Evolutionary conservation across 2,113 vertebrate species (phyloP), one percentile per base, ranked within the genome.

Genomic region (Maccullochella peelii): DNA sequence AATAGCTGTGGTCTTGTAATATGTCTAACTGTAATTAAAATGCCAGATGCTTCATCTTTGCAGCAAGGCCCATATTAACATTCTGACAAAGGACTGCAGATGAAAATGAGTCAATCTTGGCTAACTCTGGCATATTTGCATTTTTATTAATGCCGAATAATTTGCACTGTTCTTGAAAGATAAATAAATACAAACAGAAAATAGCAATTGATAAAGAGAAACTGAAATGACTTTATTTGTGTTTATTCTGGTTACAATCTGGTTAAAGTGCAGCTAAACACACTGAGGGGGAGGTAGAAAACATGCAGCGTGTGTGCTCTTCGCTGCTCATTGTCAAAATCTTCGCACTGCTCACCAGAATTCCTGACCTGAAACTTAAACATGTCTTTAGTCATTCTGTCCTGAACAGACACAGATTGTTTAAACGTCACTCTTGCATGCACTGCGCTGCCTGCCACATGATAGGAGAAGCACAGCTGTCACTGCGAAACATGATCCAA

Each of bases 71-170:
- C 6, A 36, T 79, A 77, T 79, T 79, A 61, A 63, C 49, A 79
- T 77, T 82, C 78, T 77, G 66, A 63, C 30, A 75, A 67, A 84
- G 40, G 36, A 42, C 21, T 5, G 38, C 58, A 70, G 65, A 79
- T 72, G 63, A 36, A 82, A 73, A 72, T 47, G 47, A 72, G 66
- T 61, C 74, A 70, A 23, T 85, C 27, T 40, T 62, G 40, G 42
- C 66, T 73, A 65, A 69, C 57, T 59, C 4, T 0, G 21, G 1
- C 11, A 7, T 16, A 82, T 80, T 82, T 65, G 52, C 79, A 87
- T 85, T 85, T 89, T 65, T 77, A 82, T 87, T 87, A 62, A 78
- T 30, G 42, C 59, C 58, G 70, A 84, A 77, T 62, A 8, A 74
- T 75, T 83, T 55, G 5, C 44, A 73, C 27, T 61, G 11, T 61